phyloP scores from a whole-genome alignment of 2,113 vertebrate species.

The Corythaixoides concolor region DNA sequence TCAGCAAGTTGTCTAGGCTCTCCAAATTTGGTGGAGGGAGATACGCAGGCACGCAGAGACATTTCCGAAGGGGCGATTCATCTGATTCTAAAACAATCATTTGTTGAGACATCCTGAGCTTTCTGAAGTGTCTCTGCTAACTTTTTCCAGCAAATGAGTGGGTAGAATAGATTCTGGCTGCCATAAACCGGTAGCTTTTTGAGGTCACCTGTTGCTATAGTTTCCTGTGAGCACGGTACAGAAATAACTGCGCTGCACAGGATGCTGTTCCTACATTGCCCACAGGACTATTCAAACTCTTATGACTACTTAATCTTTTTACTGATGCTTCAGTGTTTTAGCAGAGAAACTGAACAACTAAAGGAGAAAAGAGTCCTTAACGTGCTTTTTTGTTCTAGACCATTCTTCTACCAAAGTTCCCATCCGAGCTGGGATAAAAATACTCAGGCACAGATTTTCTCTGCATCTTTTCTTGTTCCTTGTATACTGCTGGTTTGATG shows the following conservation, averaged over 20 bases:
- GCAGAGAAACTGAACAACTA: neutral
- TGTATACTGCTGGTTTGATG: slow-evolving; percentile 23
- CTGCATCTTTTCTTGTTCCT: neutral
- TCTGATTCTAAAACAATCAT: neutral
- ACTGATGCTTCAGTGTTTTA: neutral
- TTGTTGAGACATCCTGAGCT: neutral
- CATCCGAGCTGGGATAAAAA: neutral
- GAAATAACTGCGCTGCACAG: neutral
- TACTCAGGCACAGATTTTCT: neutral
- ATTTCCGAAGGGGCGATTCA: neutral
- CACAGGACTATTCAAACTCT: neutral
- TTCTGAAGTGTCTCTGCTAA: neutral
- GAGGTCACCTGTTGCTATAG: neutral
- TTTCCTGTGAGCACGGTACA: neutral
- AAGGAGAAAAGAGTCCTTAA: neutral
- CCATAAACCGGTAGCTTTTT: neutral
- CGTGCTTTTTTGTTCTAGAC: neutral
- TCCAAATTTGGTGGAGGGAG: neutral
- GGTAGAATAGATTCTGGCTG: neutral
- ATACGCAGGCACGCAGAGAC: neutral
- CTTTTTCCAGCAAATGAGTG: neutral
- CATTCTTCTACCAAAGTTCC: neutral
- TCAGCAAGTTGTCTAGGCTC: neutral
- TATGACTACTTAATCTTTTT: neutral
- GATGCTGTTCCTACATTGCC: neutral